phyloP scores from a whole-genome alignment of 2,113 vertebrate genomes.

The mouse (Mus musculus) region DNA sequence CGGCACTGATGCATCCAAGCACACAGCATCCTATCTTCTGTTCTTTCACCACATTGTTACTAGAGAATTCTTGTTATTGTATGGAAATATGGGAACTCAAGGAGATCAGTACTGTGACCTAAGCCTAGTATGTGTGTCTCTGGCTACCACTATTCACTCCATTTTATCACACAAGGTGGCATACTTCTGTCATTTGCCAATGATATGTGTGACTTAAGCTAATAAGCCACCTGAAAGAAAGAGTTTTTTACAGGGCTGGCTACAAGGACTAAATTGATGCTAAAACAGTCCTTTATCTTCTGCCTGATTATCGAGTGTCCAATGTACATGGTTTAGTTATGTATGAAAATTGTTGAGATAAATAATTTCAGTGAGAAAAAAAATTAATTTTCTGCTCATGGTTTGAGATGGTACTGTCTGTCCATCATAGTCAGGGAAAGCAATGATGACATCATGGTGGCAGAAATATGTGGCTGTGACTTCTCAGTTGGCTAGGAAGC shows the following conservation, averaged over 20 bases:
- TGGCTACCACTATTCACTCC: not conserved
- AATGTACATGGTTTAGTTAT: not conserved
- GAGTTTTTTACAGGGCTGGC: not conserved
- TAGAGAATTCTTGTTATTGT: not conserved
- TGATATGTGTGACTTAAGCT: not conserved
- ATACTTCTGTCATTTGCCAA: not conserved
- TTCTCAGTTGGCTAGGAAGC: not conserved
- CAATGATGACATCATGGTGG: no score
- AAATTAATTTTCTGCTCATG: not conserved
- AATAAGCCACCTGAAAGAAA: slow-evolving; percentile 20
- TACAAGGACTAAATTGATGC: not conserved
- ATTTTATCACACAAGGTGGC: not conserved
- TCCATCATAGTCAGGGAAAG: no score
- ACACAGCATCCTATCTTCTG: not conserved
- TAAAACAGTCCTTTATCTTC: not conserved
- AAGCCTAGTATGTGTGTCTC: not conserved
- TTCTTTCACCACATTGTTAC: not conserved
- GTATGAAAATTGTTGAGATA: not conserved
- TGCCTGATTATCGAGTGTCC: not conserved
- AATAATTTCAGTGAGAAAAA: not conserved
- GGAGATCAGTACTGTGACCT: not conserved
- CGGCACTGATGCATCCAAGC: not conserved
- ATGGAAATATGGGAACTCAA: not conserved
- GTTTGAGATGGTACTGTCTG: not conserved
- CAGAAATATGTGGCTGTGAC: not conserved